Evolutionary conservation across 2,888 invertebrate species (phyloP).

Genomic region (Fissipunctia ypsillon): DNA sequence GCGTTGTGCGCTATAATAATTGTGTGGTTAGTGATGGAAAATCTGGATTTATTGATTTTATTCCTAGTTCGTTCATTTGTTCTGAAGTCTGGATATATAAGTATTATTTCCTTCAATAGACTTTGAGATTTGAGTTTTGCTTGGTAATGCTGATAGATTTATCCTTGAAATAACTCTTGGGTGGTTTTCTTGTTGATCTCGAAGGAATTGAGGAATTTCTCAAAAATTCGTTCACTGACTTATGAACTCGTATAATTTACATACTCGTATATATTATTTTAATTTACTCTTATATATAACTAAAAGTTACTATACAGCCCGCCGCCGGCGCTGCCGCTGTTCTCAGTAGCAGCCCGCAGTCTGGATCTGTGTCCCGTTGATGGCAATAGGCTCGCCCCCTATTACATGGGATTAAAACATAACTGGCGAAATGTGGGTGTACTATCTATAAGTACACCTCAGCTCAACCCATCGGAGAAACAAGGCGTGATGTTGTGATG

Average conservation of each 20-base stretch:
- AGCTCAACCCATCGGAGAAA: no score
- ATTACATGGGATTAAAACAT: no score
- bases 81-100: neutral
- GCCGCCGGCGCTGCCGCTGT: no score
- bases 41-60: neutral
- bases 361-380: no score
- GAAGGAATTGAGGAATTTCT: neutral
- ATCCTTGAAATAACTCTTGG: neutral
- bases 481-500: no score
- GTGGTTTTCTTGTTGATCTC: neutral
- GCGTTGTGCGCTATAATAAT: slow-evolving; percentile 1
- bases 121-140: neutral
- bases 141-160: neutral
- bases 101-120: neutral
- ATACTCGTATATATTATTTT: no score
- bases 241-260: neutral
- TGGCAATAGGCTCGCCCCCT: no score
- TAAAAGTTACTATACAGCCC: no score
- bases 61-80: neutral
- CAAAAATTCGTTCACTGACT: neutral
- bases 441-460: no score
- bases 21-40: neutral
- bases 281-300: no score
- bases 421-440: no score
- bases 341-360: no score